Evolutionary conservation across 2,888 invertebrate genomes (phyloP).

Genomic region (Limnephilus marmoratus): DNA sequence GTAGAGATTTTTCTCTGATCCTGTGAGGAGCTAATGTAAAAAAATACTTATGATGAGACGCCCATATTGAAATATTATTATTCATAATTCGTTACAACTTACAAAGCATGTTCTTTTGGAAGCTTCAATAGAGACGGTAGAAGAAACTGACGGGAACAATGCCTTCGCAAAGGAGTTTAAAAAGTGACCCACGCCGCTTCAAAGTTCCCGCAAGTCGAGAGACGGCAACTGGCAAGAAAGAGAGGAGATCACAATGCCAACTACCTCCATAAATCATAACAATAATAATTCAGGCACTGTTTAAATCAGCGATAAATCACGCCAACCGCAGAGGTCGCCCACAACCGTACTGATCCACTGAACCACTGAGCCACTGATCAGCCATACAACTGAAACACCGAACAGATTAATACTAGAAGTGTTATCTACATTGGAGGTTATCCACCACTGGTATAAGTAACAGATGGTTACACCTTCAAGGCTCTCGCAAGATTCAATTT

Average conservation of each 20-base stretch:
- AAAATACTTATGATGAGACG: too few species aligned
- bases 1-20: too few species aligned
- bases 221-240: not conserved
- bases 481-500: too few species aligned
- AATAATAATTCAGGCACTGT: conserved; percentile 12
- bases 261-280: conserved; percentile 13
- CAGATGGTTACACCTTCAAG: too few species aligned
- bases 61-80: too few species aligned
- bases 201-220: not conserved
- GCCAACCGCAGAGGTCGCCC: conserved; percentile 25
- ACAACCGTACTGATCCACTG: not conserved
- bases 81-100: not conserved
- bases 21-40: too few species aligned
- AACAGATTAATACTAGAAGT: not conserved
- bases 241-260: not conserved
- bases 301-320: conserved; percentile 15
- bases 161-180: not conserved
- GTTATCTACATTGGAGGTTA: not conserved
- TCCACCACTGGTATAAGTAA: too few species aligned
- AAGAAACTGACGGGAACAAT: not conserved
- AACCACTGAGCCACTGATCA: not conserved
- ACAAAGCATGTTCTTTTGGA: not conserved
- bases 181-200: not conserved
- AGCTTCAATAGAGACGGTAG: not conserved
- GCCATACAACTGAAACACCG: not conserved